Evolutionary conservation across 2,888 invertebrate species (phyloP).

Genomic region (Griposia aprilina): DNA sequence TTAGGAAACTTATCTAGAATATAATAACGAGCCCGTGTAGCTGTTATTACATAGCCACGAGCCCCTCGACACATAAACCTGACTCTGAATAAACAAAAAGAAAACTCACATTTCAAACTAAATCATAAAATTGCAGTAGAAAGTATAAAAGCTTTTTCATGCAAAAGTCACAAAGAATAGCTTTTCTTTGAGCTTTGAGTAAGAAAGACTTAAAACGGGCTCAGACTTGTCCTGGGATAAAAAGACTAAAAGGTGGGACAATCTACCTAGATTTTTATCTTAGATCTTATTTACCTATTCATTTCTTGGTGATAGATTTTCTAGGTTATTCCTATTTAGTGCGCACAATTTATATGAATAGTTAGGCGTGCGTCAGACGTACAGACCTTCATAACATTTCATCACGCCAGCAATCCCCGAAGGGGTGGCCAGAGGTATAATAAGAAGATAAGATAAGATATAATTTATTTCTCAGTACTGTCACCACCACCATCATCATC

Average conservation of each 20-base stretch:
- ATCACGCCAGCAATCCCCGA: too few species aligned
- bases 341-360: too few species aligned
- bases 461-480: too few species aligned
- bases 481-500: too few species aligned
- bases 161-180: slow-evolving; percentile 6
- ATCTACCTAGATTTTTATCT: background rate
- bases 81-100: background rate
- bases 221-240: background rate
- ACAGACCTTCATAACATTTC: too few species aligned
- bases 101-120: background rate
- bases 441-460: too few species aligned
- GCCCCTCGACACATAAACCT: too few species aligned
- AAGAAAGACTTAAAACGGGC: background rate
- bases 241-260: slow-evolving; percentile 7
- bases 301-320: background rate
- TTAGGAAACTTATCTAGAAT: too few species aligned
- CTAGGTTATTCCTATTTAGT: too few species aligned
- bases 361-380: too few species aligned
- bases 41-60: background rate
- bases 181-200: slow-evolving; percentile 10
- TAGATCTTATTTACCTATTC: background rate
- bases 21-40: too few species aligned
- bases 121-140: background rate
- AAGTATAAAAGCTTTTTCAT: slow-evolving; percentile 7
- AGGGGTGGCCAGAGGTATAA: too few species aligned